Evolutionary conservation across 53 echinoderm and acorn worm genomes (phyloP).

Genomic region (Glandiceps talaboti): DNA sequence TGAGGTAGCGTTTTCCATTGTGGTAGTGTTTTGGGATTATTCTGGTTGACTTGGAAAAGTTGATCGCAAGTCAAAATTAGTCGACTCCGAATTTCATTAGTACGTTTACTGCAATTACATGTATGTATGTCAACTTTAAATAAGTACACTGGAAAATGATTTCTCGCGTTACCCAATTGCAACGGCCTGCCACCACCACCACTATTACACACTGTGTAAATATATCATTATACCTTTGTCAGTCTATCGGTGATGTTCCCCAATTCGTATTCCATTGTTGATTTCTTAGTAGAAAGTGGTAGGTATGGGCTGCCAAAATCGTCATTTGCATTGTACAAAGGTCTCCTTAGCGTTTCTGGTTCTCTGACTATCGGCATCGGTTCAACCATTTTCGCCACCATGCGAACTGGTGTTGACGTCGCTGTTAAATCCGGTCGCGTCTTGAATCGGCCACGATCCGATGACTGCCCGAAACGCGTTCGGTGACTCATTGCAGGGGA

Average conservation of each 20-base stretch:
- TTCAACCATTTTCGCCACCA: neutral
- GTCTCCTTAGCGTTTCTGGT: neutral
- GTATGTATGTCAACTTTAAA: too few species aligned
- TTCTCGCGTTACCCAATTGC: too few species aligned
- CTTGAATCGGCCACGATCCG: neutral
- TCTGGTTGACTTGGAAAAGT: too few species aligned
- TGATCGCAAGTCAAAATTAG: neutral
- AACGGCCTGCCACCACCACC: too few species aligned
- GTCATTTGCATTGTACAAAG: neutral
- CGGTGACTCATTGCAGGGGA: too few species aligned
- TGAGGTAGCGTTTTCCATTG: too few species aligned
- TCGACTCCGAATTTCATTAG: too few species aligned
- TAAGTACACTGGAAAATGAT: too few species aligned
- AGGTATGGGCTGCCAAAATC: neutral
- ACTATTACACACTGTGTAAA: neutral
- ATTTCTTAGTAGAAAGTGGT: neutral
- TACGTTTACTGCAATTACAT: too few species aligned
- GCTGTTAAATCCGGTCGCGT: neutral
- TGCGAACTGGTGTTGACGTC: too few species aligned
- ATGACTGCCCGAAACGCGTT: too few species aligned
- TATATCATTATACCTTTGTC: neutral
- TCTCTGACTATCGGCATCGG: neutral
- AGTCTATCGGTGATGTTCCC: neutral
- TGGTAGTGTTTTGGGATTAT: too few species aligned
- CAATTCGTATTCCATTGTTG: neutral